These are phyloP conservation scores for Champsocephalus esox DNA, from an alignment of 2,797 vertebrate genomes.

Conservation along the genomic window DNA sequence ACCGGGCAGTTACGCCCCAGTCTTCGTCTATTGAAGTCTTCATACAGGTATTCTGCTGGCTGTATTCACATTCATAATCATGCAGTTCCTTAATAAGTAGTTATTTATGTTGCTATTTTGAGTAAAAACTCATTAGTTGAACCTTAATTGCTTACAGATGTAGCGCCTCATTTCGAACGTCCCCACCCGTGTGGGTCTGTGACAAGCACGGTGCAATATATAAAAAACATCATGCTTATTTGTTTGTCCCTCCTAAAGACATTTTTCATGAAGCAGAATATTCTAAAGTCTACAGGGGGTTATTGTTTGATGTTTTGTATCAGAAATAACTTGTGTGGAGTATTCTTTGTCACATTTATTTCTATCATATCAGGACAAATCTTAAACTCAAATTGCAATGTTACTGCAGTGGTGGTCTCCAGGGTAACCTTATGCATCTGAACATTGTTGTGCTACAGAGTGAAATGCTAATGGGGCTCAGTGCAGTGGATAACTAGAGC, in stretches of 20 bases:
- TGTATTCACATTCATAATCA: constrained; percentile 7
- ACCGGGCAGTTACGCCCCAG: constrained; percentile 90
- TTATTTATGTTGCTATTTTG: not conserved
- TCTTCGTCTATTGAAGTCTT: constrained; percentile 95
- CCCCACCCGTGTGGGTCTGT: too few relatives aligned
- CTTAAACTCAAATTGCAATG: not conserved
- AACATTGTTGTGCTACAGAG: constrained; percentile 23
- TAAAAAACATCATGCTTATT: not conserved
- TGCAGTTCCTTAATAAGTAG: not conserved
- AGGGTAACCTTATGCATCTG: constrained; percentile 12
- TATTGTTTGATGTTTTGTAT: too few relatives aligned
- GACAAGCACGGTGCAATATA: too few relatives aligned
- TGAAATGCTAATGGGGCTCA: constrained; percentile 41
- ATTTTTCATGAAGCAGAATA: not conserved
- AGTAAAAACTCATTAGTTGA: not conserved
- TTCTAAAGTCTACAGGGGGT: not conserved
- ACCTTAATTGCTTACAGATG: not conserved
- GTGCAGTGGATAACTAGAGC: constrained; percentile 31
- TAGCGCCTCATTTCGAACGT: too few relatives aligned
- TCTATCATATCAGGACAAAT: not conserved
- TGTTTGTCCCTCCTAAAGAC: not conserved
- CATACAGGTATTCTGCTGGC: constrained; percentile 84
- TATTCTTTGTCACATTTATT: not conserved
- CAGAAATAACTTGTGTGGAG: not conserved
- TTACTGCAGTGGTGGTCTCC: constrained; percentile 19